Conservation (phyloP, 1,140 invertebrate species). For the Heliothis virescens region DNA sequence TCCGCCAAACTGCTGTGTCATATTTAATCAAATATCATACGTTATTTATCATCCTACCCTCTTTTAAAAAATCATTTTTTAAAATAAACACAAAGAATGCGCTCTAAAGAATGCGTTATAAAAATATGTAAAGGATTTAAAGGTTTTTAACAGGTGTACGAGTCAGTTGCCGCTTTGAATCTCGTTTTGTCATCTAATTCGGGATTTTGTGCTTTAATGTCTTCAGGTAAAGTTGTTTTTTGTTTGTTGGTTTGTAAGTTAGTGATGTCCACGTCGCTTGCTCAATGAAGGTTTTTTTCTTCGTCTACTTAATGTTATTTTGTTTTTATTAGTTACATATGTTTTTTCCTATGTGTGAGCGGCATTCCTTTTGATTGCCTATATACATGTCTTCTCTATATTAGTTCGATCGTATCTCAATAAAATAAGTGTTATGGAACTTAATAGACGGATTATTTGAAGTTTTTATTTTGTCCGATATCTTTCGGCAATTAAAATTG, state of each 20-base stretch:
- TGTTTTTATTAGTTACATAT: constrained; percentile 80
- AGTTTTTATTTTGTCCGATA: constrained; percentile 56
- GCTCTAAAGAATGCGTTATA: constrained; percentile 70
- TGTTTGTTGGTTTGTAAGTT: constrained; percentile 18
- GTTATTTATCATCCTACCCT: constrained; percentile 60
- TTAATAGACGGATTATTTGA: constrained; percentile 73
- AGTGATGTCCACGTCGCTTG: constrained; percentile 55
- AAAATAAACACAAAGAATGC: constrained; percentile 70
- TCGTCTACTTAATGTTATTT: constrained; percentile 80
- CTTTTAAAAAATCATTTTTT: constrained; percentile 62
- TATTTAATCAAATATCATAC: constrained; percentile 63
- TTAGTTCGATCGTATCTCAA: constrained; percentile 73
- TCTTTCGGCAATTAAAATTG: constrained; percentile 59
- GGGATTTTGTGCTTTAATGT: constrained; percentile 32
- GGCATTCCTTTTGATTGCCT: constrained; percentile 77
- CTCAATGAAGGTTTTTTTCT: constrained; percentile 71
- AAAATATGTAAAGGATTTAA: constrained; percentile 76
- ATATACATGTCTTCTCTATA: constrained; percentile 56
- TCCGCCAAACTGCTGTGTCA: constrained; percentile 56
- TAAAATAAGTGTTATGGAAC: constrained; percentile 79
- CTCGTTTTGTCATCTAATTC: not conserved
- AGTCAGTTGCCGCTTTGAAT: constrained; percentile 45
- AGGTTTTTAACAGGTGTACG: constrained; percentile 69
- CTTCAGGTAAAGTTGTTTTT: constrained; percentile 43
- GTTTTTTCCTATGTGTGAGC: constrained; percentile 70